Percentiles rank a stretch among this genome's conserved stretches.
Conservation (phyloP, 2,113 vertebrate genomes). For the Lipotes vexillifer region DNA sequence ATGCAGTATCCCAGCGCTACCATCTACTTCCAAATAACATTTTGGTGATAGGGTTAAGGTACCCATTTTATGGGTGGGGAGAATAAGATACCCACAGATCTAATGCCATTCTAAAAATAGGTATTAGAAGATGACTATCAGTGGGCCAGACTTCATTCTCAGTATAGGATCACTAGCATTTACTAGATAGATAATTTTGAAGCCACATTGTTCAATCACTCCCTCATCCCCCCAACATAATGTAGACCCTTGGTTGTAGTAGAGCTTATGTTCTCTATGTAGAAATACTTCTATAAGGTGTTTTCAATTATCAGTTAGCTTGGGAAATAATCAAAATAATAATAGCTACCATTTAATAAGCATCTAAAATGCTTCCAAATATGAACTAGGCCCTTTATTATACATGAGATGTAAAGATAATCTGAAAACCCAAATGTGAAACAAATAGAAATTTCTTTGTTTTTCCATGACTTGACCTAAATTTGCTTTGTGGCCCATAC, state of each 20-base stretch:
- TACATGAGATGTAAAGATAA: neutral
- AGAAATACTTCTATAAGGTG: neutral
- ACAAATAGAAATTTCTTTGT: neutral
- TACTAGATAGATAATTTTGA: neutral
- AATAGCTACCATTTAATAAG: neutral
- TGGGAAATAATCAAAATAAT: neutral
- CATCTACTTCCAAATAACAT: neutral
- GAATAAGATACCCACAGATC: neutral
- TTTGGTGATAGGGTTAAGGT: neutral
- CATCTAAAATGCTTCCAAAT: neutral
- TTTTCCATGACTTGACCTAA: neutral
- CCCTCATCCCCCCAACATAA: neutral
- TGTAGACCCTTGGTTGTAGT: neutral
- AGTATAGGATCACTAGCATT: neutral
- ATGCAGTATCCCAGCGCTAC: neutral
- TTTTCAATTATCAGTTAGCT: neutral
- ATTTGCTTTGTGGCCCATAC: neutral
- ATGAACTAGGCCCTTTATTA: neutral
- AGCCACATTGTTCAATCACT: neutral
- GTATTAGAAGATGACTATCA: neutral
- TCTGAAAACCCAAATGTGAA: neutral
- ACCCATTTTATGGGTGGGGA: neutral
- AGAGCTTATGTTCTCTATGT: neutral
- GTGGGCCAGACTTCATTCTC: neutral
- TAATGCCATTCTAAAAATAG: neutral